Evolutionary conservation across 2,113 vertebrate genomes (phyloP).

Genomic region (Epinephelus moara): DNA sequence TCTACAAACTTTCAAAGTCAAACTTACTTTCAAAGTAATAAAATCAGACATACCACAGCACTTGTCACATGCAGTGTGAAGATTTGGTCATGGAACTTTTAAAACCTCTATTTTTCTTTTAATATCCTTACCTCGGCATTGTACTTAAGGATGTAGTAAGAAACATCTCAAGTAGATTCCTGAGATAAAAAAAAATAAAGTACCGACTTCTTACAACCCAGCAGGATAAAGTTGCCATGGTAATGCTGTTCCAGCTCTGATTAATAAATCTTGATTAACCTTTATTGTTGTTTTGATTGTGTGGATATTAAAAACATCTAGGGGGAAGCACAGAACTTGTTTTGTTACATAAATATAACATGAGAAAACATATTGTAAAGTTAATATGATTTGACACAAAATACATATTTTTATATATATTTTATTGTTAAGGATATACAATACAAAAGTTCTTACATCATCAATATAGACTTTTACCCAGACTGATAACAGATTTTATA

Average conservation of each 20-base stretch:
- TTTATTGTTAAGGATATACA: not conserved
- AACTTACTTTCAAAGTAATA: not conserved
- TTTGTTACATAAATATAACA: not conserved
- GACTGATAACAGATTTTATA: too few species aligned
- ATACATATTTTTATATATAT: not conserved
- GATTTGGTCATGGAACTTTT: not conserved
- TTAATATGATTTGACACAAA: too few species aligned
- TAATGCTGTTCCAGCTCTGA: conserved; percentile 16
- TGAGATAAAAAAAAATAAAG: conserved; percentile 34
- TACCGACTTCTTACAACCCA: not conserved
- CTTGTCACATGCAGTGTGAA: not conserved
- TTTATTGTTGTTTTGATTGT: conserved; percentile 8
- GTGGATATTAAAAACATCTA: not conserved
- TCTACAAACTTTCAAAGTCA: too few species aligned
- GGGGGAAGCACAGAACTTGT: not conserved
- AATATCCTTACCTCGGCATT: not conserved
- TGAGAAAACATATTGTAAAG: not conserved
- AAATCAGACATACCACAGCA: not conserved
- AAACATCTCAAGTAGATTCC: conserved; percentile 34
- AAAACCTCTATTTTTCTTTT: not conserved
- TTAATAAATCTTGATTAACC: conserved; percentile 31
- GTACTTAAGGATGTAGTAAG: not conserved
- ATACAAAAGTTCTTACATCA: too few species aligned
- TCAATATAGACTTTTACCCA: not conserved
- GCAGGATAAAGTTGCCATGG: conserved; percentile 40